Percentiles rank a stretch among this genome's conserved stretches.
Conservation (phyloP, 2,797 vertebrate genomes). For the Danio aesculapii region DNA sequence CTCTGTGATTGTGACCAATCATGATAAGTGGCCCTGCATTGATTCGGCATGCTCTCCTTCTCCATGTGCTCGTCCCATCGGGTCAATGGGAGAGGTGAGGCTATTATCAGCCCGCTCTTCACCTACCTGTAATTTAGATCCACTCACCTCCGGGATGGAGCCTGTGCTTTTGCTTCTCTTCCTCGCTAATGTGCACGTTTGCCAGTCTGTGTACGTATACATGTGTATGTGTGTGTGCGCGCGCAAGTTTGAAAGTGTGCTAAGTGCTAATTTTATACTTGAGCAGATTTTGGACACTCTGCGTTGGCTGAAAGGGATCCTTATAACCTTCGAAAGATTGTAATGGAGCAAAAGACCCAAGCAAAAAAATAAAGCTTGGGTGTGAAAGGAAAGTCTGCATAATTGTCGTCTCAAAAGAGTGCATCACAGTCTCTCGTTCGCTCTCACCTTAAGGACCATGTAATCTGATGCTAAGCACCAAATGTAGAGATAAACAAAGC, state of each 20-base stretch:
- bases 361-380: not conserved
- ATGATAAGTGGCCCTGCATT: constrained; percentile 76
- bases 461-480: constrained; percentile 15
- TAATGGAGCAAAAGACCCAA: constrained; percentile 15
- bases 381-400: constrained; percentile 28
- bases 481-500: constrained; percentile 24
- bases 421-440: not conserved
- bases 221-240: not conserved
- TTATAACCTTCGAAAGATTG: constrained; percentile 37
- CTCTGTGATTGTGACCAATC: constrained; percentile 73
- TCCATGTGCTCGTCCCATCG: constrained; percentile 70
- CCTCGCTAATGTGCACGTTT: constrained; percentile 13
- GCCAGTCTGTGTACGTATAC: constrained; percentile 23
- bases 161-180: constrained; percentile 13
- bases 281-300: constrained; percentile 30
- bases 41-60: constrained; percentile 71
- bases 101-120: constrained; percentile 72
- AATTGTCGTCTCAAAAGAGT: constrained; percentile 5
- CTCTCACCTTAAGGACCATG: constrained; percentile 11
- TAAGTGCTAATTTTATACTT: constrained; percentile 47
- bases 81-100: constrained; percentile 72
- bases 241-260: not conserved
- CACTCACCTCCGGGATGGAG: constrained; percentile 54
- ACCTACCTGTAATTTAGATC: constrained; percentile 67
- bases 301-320: constrained; percentile 43